Evolutionary conservation across 2,888 invertebrate species (phyloP).

Genomic region (Eudasyphora cyanicolor): DNA sequence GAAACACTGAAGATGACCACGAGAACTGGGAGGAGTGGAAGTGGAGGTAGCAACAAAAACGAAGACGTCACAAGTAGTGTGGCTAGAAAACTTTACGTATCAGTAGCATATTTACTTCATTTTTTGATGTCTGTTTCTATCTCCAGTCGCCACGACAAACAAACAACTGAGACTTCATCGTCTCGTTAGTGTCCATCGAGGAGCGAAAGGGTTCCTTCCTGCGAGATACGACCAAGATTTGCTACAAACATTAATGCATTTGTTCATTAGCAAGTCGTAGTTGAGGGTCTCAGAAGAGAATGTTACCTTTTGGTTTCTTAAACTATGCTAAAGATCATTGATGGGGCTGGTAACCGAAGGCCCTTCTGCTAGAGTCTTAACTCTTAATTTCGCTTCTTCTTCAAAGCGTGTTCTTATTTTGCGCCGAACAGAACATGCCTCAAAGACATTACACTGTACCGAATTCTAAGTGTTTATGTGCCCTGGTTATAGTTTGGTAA

Average conservation of each 20-base stretch:
- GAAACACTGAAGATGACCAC: not conserved
- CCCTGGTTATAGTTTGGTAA: too few species aligned
- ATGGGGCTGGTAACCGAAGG: not conserved
- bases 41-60: not conserved
- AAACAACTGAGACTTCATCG: too few species aligned
- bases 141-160: too few species aligned
- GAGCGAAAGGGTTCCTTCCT: slow-evolving; percentile 19
- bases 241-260: slow-evolving; percentile 67
- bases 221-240: slow-evolving; percentile 53
- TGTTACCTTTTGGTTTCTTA: slow-evolving; percentile 27
- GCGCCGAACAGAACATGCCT: too few species aligned
- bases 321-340: not conserved
- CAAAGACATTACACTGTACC: too few species aligned
- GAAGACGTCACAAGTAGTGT: not conserved
- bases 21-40: not conserved
- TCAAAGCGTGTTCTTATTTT: too few species aligned
- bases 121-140: not conserved
- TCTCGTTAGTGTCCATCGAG: not conserved
- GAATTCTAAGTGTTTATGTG: too few species aligned
- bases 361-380: not conserved
- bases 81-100: not conserved
- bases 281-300: slow-evolving; percentile 42
- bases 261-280: slow-evolving; percentile 62
- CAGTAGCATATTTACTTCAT: slow-evolving; percentile 22
- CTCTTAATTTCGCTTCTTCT: too few species aligned